phyloP scores from a whole-genome alignment of 2,113 vertebrate genomes.

The Psilopogon haemacephalus region DNA sequence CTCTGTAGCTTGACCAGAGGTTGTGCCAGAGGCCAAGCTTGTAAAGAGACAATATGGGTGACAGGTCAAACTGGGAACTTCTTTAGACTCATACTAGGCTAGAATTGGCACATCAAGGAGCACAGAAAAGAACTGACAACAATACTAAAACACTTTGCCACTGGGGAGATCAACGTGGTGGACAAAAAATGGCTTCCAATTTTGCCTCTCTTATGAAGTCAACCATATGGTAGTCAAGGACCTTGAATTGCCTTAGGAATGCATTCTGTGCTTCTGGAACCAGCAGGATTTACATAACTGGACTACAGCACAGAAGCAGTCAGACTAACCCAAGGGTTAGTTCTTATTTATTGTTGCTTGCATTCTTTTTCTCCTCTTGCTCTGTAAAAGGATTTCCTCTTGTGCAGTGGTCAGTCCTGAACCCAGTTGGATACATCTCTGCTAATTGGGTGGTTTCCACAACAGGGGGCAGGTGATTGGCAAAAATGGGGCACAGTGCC shows the following conservation, averaged over 20 bases:
- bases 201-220: neutral
- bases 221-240: neutral
- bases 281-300: neutral
- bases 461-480: neutral
- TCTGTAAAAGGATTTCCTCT: neutral
- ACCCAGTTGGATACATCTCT: neutral
- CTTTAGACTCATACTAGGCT: neutral
- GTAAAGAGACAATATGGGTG: neutral
- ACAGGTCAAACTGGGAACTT: neutral
- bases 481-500: neutral
- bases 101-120: neutral
- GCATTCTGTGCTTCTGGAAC: neutral
- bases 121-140: neutral
- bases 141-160: neutral
- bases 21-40: neutral
- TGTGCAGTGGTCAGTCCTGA: neutral
- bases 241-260: neutral
- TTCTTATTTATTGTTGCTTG: neutral
- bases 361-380: neutral
- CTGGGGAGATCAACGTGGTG: neutral
- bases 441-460: neutral
- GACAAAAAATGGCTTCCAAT: neutral
- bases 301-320: neutral
- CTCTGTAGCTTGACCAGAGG: neutral
- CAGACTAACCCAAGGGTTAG: neutral